phyloP scores from a whole-genome alignment of 2,888 invertebrate genomes.

The Pilophorus perplexus region DNA sequence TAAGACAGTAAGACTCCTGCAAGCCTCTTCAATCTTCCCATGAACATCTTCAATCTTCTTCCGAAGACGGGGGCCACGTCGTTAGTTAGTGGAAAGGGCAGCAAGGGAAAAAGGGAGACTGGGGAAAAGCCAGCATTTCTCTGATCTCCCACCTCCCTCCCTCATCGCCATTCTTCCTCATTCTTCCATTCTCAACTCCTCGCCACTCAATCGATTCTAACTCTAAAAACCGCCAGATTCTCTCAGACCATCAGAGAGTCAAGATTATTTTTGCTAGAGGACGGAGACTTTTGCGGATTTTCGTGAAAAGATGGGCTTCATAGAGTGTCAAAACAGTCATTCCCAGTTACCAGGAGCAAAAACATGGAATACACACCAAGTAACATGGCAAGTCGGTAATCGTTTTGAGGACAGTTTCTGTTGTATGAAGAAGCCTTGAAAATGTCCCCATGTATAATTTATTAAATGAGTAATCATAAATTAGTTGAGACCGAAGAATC shows the following conservation, averaged over 20 bases:
- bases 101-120: background rate
- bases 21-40: conserved; percentile 34
- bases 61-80: conserved; percentile 16
- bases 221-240: background rate
- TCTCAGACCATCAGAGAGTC: too few relatives aligned
- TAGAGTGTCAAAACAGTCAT: too few relatives aligned
- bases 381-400: too few relatives aligned
- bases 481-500: too few relatives aligned
- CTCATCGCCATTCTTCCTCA: background rate
- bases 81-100: conserved; percentile 10
- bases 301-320: background rate
- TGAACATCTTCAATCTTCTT: conserved; percentile 38
- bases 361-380: too few relatives aligned
- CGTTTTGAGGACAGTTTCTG: too few relatives aligned
- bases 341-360: too few relatives aligned
- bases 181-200: background rate
- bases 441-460: too few relatives aligned
- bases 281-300: too few relatives aligned
- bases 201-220: background rate
- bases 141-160: background rate
- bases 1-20: conserved; percentile 1
- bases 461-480: too few relatives aligned
- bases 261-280: too few relatives aligned
- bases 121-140: conserved; percentile 3
- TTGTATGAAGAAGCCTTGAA: too few relatives aligned